Evolutionary conservation across 1,140 invertebrate genomes (phyloP).

Genomic region (Dufourea novaeangliae): DNA sequence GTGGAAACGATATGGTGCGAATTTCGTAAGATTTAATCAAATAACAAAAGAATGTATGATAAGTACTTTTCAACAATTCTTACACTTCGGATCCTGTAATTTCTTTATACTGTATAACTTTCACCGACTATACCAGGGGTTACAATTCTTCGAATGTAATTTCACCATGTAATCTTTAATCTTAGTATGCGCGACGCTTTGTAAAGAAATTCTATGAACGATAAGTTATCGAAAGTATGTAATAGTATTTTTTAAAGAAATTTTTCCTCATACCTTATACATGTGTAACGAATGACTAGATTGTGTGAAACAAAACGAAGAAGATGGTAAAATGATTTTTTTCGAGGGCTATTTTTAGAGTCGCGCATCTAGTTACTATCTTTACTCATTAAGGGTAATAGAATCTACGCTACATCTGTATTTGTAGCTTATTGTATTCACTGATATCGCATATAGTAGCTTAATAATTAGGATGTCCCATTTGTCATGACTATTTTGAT

Average conservation of each 20-base stretch:
- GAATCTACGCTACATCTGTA: conserved; percentile 64
- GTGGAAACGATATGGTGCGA: not conserved
- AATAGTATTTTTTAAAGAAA: conserved; percentile 75
- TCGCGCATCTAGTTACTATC: conserved; percentile 63
- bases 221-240: conserved; percentile 69
- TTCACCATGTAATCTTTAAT: conserved; percentile 17
- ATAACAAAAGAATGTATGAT: too few relatives aligned
- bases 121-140: not conserved
- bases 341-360: conserved; percentile 53
- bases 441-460: conserved; percentile 58
- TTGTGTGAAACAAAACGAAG: conserved; percentile 54
- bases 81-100: not conserved
- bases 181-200: conserved; percentile 55
- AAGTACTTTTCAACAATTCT: too few relatives aligned
- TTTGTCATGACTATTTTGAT: not conserved
- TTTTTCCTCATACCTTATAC: conserved; percentile 69
- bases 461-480: not conserved
- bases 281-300: conserved; percentile 26
- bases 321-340: conserved; percentile 41
- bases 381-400: conserved; percentile 51
- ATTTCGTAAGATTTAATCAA: too few relatives aligned
- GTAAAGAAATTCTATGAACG: conserved; percentile 61
- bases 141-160: not conserved
- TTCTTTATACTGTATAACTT: not conserved
- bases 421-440: conserved; percentile 68